A percentile compares a stretch with the other conserved stretches of the same genome.
phyloP scores from a whole-genome alignment of 2,888 invertebrate species.

The Margaritifera margaritifera region DNA sequence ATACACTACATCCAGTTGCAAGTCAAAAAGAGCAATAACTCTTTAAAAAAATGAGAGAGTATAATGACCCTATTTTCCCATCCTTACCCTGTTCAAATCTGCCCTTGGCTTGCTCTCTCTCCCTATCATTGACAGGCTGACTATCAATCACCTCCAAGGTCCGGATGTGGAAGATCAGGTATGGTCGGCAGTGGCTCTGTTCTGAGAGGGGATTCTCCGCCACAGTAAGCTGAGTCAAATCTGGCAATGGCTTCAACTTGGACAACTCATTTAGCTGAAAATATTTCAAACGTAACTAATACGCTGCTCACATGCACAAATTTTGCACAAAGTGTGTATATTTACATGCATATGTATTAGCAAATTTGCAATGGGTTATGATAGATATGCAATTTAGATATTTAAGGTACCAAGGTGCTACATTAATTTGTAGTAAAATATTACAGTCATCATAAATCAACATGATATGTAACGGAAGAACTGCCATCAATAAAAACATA shows the following conservation, averaged over 20 bases:
- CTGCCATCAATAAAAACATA: no score
- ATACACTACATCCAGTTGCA: no score
- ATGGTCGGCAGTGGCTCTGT: conserved; percentile 65
- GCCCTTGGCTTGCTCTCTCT: conserved; percentile 61
- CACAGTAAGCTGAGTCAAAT: conserved; percentile 65
- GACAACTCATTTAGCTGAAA: conserved; percentile 66
- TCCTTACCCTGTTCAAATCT: conserved; percentile 67
- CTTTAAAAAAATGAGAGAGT: no score
- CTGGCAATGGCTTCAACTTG: conserved; percentile 67
- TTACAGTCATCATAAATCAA: no score
- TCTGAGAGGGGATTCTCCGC: conserved; percentile 67
- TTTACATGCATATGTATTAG: background rate
- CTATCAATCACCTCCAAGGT: conserved; percentile 66
- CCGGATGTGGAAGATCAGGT: conserved; percentile 67
- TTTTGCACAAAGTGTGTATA: background rate
- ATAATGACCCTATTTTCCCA: background rate
- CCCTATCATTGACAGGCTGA: conserved; percentile 55
- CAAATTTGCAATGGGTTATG: no score
- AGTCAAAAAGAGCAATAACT: no score
- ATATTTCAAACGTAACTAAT: conserved; percentile 1
- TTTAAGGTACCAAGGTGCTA: no score
- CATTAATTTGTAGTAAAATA: no score
- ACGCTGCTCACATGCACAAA: no score
- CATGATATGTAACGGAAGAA: no score
- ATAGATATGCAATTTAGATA: no score